Evolutionary conservation across 2,888 invertebrate species (phyloP).

Genomic region (Synanthedon myopaeformis): DNA sequence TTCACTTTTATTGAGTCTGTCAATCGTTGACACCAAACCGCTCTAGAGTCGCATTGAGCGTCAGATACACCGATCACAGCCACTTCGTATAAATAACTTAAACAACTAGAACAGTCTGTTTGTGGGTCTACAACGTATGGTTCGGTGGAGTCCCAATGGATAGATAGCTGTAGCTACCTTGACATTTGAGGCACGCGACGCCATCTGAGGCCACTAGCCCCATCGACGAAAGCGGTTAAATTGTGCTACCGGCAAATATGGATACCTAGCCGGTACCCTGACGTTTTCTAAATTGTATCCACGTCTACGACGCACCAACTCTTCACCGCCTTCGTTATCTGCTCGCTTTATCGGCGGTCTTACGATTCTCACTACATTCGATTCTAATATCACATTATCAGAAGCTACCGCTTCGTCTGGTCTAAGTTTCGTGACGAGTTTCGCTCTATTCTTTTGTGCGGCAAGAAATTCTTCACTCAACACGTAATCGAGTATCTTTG

Average conservation of each 20-base stretch:
- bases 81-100: constrained; percentile 47
- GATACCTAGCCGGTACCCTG: constrained; percentile 59
- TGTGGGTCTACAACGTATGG: constrained; percentile 11
- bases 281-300: constrained; percentile 66
- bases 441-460: constrained; percentile 47
- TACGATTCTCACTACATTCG: constrained; percentile 51
- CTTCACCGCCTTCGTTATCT: constrained; percentile 23
- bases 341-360: constrained; percentile 33
- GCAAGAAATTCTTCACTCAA: constrained; percentile 41
- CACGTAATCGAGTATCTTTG: constrained; percentile 41
- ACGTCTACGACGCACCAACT: constrained; percentile 47
- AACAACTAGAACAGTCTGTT: constrained; percentile 34
- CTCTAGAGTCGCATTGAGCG: constrained; percentile 34
- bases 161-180: constrained; percentile 32
- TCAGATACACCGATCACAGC: constrained; percentile 46
- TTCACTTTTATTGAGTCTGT: constrained; percentile 15
- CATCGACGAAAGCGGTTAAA: constrained; percentile 59
- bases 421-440: constrained; percentile 46
- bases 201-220: constrained; percentile 45
- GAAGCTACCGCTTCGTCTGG: constrained; percentile 48
- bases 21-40: constrained; percentile 37
- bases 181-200: constrained; percentile 43
- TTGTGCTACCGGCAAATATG: constrained; percentile 53
- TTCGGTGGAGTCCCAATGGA: no score
- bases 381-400: constrained; percentile 57